Evolutionary conservation across 2,797 vertebrate species (phyloP), one percentile per base, ranked within the genome.

Genomic region (Danio aesculapii): DNA sequence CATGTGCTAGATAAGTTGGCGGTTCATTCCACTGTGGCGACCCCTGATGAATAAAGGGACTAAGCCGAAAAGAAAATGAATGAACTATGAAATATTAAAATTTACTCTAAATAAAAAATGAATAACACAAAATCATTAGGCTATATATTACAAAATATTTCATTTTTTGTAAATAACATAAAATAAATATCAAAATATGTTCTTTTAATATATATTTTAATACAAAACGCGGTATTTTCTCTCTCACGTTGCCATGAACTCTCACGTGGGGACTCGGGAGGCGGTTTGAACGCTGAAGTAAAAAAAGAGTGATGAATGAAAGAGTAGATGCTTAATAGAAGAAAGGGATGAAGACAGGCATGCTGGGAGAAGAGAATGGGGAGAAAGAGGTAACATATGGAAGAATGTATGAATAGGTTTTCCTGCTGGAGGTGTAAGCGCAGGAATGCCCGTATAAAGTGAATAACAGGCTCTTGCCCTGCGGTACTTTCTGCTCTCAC

Each of bases 371-470:
- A 62, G 58, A 43, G 16, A 53, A 75, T 30, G 70, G 12, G 76
- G 62, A 50, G 50, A 67, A 55, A 62, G 47, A 63, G 46, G 55
- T 30, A 47, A 72, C 78, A 77, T 84, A 77, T 83, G 79, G 83
- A 82, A 83, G 70, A 75, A 70, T 70, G 81, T 70, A 87, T 80
- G 62, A 77, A 66, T 75, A 85, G 77, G 44, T 77, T 78, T 14
- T 82, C 75, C 77, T 86, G 80, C 62, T 82, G 70, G 62, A 86
- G 80, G 80, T 72, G 68, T 75, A 79, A 21, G 50, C 19, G 43
- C 50, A 75, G 79, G 58, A 87, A 87, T 85, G 86, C 76, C 81
- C 82, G 75, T 82, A 76, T 87, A 85, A 87, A 85, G 52, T 62
- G 61, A 87, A 84, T 82, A 82, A 69, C 43, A 78, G 73, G 21